phyloP scores from a whole-genome alignment of 1,140 invertebrate genomes.

The Papilio polyxenes region DNA sequence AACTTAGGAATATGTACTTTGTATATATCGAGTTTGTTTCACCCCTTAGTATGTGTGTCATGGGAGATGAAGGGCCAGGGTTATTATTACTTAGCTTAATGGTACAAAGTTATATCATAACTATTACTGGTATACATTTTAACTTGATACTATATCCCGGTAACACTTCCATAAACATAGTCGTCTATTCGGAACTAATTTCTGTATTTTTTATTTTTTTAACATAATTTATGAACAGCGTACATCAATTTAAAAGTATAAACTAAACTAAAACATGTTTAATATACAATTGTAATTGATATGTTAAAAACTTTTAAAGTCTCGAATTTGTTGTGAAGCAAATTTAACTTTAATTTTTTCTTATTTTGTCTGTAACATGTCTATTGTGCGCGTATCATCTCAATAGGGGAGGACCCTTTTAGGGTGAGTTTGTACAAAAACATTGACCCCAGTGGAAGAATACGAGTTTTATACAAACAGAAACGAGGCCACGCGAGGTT shows the following conservation, averaged over 20 bases:
- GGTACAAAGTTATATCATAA: background rate
- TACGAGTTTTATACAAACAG: conserved; percentile 19
- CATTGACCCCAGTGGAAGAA: conserved; percentile 7
- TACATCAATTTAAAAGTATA: background rate
- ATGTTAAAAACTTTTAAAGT: background rate
- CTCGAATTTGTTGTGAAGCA: conserved; percentile 1
- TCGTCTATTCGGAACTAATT: no score
- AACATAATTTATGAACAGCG: no score
- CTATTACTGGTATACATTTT: background rate
- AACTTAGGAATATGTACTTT: background rate
- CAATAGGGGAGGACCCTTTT: conserved; percentile 19
- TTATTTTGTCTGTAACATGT: conserved; percentile 12
- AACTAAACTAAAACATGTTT: background rate
- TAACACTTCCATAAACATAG: background rate
- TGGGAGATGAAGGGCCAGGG: background rate
- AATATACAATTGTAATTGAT: background rate
- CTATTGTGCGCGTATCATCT: conserved; percentile 23
- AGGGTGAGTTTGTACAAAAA: conserved; percentile 28
- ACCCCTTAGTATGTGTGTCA: background rate
- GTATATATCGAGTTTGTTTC: background rate
- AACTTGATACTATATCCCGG: background rate
- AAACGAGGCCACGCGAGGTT: conserved; percentile 14
- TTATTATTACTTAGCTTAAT: background rate
- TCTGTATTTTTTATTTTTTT: no score
- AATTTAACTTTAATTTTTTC: conserved; percentile 8